Evolutionary conservation across 1,140 invertebrate species (phyloP), one percentile per base, ranked within the genome.

Genomic region (Hermatobates lingyangjiaoensis): DNA sequence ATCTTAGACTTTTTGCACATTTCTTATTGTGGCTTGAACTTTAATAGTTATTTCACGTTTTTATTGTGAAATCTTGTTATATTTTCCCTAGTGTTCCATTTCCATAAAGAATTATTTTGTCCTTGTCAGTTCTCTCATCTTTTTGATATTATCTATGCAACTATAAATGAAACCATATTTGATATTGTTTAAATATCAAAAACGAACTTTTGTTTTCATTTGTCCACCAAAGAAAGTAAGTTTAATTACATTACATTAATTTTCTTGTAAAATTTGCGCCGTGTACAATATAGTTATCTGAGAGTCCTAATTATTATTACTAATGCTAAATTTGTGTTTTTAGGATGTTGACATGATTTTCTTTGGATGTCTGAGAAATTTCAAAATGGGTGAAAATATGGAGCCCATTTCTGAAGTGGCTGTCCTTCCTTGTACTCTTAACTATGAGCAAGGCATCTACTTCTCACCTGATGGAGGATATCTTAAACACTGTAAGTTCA

Each of bases 371-470:
- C 68, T 98, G 15, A 73, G 77, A 47, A 81, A 90, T 45, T 74
- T 97, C 27, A 71, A 72, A 62, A 71, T 87, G 59, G 83, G 85
- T 59, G 76, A 74, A 25, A 69, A 77, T 55, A 64, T 66, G 12
- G 69, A 75, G 48, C 73, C 80, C 12, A 60, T 67, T 3, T 54
- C 64, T 23, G 65, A 71, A 52, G 59, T 72, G 45, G 77, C 78
- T 10, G 77, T 86, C 0, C 74, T 84, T 23, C 76, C 79, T 0
- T 98, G 94, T 63, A 81, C 80, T 0, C 76, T 82, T 46, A 74
- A 81, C 49, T 74, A 84, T 0, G 93, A 97, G 66, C 66, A 71
- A n/a, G 93, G 94, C 24, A 71, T 87, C 0, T 98, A 83, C 75
- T 94, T 97, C 69, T 79, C 77, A 45, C 74, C 77, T 18, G 69